These are phyloP conservation scores for Papilio polyxenes DNA, from an alignment of 1,140 invertebrate species.

Conservation along the genomic window DNA sequence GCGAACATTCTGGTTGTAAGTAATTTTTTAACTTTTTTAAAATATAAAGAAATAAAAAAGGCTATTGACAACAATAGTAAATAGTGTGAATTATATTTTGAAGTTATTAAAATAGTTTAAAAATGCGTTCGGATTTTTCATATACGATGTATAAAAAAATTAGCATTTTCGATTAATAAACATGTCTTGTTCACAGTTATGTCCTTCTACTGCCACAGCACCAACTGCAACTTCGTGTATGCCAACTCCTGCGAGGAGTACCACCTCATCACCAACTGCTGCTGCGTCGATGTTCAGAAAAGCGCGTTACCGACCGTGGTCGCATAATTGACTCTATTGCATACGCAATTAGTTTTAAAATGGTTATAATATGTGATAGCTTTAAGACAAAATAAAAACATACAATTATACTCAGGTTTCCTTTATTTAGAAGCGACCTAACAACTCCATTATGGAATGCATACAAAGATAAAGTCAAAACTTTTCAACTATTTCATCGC, in stretches of 20 bases:
- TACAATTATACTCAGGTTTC: background rate
- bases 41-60: background rate
- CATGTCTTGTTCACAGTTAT: slow-evolving; percentile 48
- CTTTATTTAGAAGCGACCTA: background rate
- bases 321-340: slow-evolving; percentile 13
- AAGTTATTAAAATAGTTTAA: too few relatives aligned
- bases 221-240: slow-evolving; percentile 86
- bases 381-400: slow-evolving; percentile 6
- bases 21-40: slow-evolving; percentile 40
- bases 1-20: slow-evolving; percentile 82
- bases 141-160: too few relatives aligned
- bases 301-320: slow-evolving; percentile 48
- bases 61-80: background rate
- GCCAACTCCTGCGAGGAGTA: slow-evolving; percentile 88
- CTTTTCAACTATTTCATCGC: too few relatives aligned
- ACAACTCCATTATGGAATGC: too few relatives aligned
- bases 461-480: too few relatives aligned
- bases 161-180: background rate
- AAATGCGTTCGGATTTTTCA: too few relatives aligned
- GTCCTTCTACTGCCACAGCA: slow-evolving; percentile 81
- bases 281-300: slow-evolving; percentile 83
- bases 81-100: background rate
- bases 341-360: background rate
- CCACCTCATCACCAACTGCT: slow-evolving; percentile 85
- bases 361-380: background rate